Evolutionary conservation across 2,888 invertebrate species (phyloP).

Genomic region (Leucophora obtusa): DNA sequence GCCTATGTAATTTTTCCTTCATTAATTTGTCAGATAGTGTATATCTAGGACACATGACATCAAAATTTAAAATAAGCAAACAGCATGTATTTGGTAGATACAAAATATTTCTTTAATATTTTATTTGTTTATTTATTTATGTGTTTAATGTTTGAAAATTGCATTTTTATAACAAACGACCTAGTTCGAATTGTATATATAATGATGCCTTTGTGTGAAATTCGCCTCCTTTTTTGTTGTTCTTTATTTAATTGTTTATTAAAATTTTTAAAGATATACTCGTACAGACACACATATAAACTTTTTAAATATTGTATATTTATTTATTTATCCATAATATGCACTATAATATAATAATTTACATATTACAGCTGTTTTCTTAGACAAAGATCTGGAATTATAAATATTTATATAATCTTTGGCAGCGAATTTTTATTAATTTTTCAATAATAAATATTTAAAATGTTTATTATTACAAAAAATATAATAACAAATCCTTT

Average conservation of each 20-base stretch:
- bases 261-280: constrained; percentile 20
- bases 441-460: constrained; percentile 8
- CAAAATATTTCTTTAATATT: not conserved
- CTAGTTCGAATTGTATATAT: constrained; percentile 29
- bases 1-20: too few species aligned
- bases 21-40: too few species aligned
- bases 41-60: constrained; percentile 44
- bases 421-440: constrained; percentile 31
- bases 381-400: constrained; percentile 47
- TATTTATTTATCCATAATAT: not conserved
- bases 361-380: constrained; percentile 31
- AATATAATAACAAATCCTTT: not conserved
- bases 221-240: constrained; percentile 4
- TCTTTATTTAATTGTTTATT: constrained; percentile 42
- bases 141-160: constrained; percentile 35
- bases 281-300: too few species aligned
- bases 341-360: constrained; percentile 24
- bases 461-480: not conserved
- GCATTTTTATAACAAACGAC: constrained; percentile 41
- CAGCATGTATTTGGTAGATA: constrained; percentile 4
- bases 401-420: constrained; percentile 52
- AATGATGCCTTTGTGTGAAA: constrained; percentile 26
- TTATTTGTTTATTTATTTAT: not conserved
- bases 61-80: constrained; percentile 42
- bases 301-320: not conserved